phyloP scores from a whole-genome alignment of 1,140 invertebrate genomes.

The Tribolium castaneum region DNA sequence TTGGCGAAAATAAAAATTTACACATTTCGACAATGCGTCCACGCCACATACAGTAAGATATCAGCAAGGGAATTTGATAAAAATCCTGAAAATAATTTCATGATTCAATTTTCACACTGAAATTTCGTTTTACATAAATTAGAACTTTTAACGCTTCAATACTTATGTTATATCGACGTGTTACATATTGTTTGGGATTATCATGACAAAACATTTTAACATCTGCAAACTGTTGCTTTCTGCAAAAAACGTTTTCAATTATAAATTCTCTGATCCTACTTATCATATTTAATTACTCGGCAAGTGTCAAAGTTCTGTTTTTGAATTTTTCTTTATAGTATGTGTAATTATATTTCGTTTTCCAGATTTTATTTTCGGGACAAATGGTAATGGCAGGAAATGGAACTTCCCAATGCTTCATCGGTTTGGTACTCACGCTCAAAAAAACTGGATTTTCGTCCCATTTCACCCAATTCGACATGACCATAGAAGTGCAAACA shows the following conservation, averaged over 20 bases:
- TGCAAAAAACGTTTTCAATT: background rate
- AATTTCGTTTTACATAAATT: too few species aligned
- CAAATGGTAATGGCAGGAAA: constrained; percentile 69
- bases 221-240: background rate
- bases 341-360: background rate
- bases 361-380: constrained; percentile 59
- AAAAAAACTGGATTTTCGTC: constrained; percentile 68
- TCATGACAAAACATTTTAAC: background rate
- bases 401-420: constrained; percentile 67
- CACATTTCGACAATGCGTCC: background rate
- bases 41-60: background rate
- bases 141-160: too few species aligned
- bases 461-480: constrained; percentile 53
- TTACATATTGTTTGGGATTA: too few species aligned
- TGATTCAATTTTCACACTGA: too few species aligned
- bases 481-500: constrained; percentile 1
- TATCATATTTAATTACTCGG: background rate
- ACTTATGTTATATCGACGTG: too few species aligned
- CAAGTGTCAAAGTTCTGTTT: background rate
- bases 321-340: background rate
- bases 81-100: too few species aligned
- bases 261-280: background rate
- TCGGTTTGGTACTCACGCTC: constrained; percentile 66
- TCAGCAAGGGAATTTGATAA: background rate
- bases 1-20: background rate